Evolutionary conservation across 2,888 invertebrate genomes (phyloP).

Genomic region (Rhorus exstirpatorius): DNA sequence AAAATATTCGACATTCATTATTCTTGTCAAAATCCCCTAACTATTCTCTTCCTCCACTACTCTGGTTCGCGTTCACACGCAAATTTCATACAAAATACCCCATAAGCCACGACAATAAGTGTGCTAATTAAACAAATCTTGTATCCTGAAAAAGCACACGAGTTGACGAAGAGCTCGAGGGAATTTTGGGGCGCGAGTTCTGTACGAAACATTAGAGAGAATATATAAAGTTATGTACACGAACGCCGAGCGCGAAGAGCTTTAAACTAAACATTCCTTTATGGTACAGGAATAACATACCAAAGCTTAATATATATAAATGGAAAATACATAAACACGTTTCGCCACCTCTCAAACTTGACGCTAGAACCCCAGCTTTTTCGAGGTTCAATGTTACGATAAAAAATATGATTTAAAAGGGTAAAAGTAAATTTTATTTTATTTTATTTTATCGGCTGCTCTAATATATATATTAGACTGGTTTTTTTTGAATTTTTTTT

Average conservation of each 20-base stretch:
- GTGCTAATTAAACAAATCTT: conserved; percentile 46
- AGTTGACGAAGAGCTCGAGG: conserved; percentile 10
- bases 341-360: too few relatives aligned
- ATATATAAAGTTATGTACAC: neutral
- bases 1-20: neutral
- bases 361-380: too few relatives aligned
- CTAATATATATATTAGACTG: too few relatives aligned
- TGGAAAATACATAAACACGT: too few relatives aligned
- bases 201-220: neutral
- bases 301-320: neutral
- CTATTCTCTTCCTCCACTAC: too few relatives aligned
- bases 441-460: too few relatives aligned
- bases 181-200: neutral
- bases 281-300: conserved; percentile 1
- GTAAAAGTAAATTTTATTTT: too few relatives aligned
- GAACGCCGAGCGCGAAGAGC: conserved; percentile 28
- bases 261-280: conserved; percentile 60
- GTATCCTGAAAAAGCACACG: conserved; percentile 28
- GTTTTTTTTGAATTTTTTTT: too few relatives aligned
- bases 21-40: neutral
- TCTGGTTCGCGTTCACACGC: too few relatives aligned
- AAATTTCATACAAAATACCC: conserved; percentile 9
- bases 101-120: neutral
- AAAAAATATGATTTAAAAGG: too few relatives aligned
- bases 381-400: too few relatives aligned